Conservation (phyloP, 2,113 vertebrate genomes). For the Petrocephalus zakoni region DNA sequence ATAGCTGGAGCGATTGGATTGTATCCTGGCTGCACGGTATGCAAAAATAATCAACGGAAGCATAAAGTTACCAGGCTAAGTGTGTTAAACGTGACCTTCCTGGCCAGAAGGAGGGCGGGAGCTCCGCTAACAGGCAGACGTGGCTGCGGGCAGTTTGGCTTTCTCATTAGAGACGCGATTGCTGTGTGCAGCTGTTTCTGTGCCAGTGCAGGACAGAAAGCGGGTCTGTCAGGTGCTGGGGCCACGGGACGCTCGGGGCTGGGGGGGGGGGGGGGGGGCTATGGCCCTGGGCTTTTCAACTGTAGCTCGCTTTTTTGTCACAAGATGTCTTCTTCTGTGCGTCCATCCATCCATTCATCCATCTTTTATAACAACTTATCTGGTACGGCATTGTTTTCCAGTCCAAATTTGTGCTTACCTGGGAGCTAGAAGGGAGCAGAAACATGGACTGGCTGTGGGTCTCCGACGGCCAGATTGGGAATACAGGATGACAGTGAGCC, state of each 20-base stretch:
- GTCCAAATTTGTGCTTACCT: no score
- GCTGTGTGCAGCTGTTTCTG: neutral
- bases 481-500: neutral
- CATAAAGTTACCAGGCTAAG: conserved; percentile 14
- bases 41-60: conserved; percentile 20
- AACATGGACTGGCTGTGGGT: no score
- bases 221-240: neutral
- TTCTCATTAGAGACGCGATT: neutral
- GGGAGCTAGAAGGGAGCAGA: no score
- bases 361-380: neutral
- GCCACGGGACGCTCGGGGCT: neutral
- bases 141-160: conserved; percentile 2
- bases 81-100: conserved; percentile 5
- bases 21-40: neutral
- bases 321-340: neutral
- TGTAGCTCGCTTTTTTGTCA: neutral
- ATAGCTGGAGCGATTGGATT: neutral
- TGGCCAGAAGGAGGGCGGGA: neutral
- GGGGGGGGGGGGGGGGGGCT: neutral
- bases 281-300: neutral
- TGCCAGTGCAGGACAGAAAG: neutral
- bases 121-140: neutral
- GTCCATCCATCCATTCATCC: neutral
- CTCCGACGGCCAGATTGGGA: no score
- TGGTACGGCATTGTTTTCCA: neutral